phyloP scores from a whole-genome alignment of 2,888 invertebrate genomes.

The Leptarthrus brevirostris region DNA sequence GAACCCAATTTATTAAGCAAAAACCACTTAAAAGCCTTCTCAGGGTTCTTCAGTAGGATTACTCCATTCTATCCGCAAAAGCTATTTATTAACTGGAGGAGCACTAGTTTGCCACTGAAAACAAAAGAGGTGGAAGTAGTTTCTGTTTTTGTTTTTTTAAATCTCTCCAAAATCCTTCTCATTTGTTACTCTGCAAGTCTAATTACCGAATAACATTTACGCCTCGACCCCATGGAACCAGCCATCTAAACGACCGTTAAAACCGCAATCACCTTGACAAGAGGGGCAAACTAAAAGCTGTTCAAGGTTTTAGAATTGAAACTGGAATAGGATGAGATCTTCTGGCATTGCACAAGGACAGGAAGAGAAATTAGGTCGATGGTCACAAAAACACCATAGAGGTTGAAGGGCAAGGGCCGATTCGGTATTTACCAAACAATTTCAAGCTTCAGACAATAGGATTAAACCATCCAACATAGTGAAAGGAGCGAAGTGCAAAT shows the following conservation, averaged over 20 bases:
- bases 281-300: neutral
- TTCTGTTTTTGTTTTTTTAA: no score
- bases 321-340: no score
- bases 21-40: no score
- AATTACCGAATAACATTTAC: slow-evolving; percentile 44
- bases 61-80: no score
- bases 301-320: no score
- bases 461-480: slow-evolving; percentile 29
- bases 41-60: no score
- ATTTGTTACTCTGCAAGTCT: slow-evolving; percentile 37
- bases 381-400: slow-evolving; percentile 17
- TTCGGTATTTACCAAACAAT: slow-evolving; percentile 42
- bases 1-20: no score
- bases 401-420: neutral
- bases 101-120: no score
- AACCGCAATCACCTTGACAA: slow-evolving; percentile 25
- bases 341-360: neutral
- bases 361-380: slow-evolving; percentile 7
- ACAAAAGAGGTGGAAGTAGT: no score
- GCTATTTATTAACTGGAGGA: no score
- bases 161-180: neutral
- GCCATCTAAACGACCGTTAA: neutral
- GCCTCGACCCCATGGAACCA: neutral
- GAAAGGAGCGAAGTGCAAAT: neutral
- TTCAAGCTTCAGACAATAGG: slow-evolving; percentile 14